A percentile compares a stretch with the other conserved stretches of the same genome.
Conservation (phyloP, 2,888 invertebrate species). For the Blastobasis adustella region DNA sequence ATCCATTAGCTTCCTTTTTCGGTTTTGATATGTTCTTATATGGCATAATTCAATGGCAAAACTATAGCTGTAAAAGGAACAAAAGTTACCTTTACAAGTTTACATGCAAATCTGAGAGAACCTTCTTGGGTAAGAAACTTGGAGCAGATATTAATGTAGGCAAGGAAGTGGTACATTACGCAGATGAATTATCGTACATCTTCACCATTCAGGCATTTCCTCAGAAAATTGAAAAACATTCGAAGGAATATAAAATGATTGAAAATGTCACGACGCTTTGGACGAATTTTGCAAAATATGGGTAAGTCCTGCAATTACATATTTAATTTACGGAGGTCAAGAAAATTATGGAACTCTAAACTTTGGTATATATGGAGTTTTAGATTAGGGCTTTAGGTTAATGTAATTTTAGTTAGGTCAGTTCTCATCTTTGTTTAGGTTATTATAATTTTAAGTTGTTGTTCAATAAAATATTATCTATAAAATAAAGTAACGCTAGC, state of each 20-base stretch:
- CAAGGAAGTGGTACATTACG: conserved; percentile 19
- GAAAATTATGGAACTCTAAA: no score
- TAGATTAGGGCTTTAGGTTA: no score
- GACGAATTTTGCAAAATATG: conserved; percentile 39
- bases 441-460: no score
- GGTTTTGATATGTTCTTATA: conserved; percentile 27
- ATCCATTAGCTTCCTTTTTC: conserved; percentile 11
- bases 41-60: conserved; percentile 25
- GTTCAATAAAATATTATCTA: no score
- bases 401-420: no score
- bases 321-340: no score
- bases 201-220: conserved; percentile 18
- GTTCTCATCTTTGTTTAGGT: no score
- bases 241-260: conserved; percentile 22
- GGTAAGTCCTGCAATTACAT: conserved; percentile 21
- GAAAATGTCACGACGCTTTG: conserved; percentile 28
- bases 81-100: conserved; percentile 31
- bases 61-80: conserved; percentile 19
- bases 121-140: conserved; percentile 13
- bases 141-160: no score
- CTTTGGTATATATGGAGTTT: no score
- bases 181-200: conserved; percentile 31
- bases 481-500: no score
- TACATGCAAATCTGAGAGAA: conserved; percentile 28
- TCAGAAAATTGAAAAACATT: conserved; percentile 12